phyloP scores from a whole-genome alignment of 1,140 invertebrate genomes.

The Temnothorax longispinosus region DNA sequence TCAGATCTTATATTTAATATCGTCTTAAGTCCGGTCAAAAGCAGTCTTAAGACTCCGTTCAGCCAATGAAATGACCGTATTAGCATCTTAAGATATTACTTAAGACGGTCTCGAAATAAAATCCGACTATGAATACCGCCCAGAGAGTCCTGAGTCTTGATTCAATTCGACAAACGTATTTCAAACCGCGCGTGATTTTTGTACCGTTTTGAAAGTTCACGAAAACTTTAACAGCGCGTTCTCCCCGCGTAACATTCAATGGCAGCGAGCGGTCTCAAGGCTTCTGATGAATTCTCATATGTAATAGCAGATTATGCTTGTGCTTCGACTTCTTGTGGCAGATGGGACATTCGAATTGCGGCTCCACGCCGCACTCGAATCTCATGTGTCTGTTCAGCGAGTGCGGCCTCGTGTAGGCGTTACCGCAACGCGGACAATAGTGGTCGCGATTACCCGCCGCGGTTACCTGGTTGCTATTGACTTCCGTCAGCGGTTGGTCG shows the following conservation, averaged over 20 bases:
- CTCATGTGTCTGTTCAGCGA: slow-evolving; percentile 88
- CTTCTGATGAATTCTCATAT: slow-evolving; percentile 87
- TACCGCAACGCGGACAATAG: slow-evolving; percentile 86
- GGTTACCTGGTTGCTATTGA: slow-evolving; percentile 11
- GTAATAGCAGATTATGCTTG: slow-evolving; percentile 86
- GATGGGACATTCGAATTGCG: slow-evolving; percentile 87
- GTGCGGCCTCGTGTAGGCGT: slow-evolving; percentile 87
- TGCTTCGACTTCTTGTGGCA: slow-evolving; percentile 88
- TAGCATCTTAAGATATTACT: no score
- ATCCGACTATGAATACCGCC: no score
- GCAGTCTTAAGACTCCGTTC: no score
- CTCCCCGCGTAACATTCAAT: background rate
- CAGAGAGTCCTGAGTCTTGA: background rate
- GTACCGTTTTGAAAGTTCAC: background rate
- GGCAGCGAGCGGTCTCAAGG: slow-evolving; percentile 74
- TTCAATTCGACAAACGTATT: background rate
- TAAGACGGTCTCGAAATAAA: no score
- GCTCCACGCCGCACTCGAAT: slow-evolving; percentile 89
- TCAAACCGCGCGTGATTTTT: background rate
- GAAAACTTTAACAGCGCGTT: background rate
- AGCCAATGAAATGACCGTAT: no score
- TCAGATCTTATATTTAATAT: no score
- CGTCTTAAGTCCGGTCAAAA: no score
- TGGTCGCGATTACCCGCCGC: slow-evolving; percentile 64
- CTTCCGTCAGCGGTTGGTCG: slow-evolving; percentile 6